Evolutionary conservation across 2,113 vertebrate species (phyloP), one percentile per base, ranked within the genome.

Genomic region (Protomyctophum bolini): DNA sequence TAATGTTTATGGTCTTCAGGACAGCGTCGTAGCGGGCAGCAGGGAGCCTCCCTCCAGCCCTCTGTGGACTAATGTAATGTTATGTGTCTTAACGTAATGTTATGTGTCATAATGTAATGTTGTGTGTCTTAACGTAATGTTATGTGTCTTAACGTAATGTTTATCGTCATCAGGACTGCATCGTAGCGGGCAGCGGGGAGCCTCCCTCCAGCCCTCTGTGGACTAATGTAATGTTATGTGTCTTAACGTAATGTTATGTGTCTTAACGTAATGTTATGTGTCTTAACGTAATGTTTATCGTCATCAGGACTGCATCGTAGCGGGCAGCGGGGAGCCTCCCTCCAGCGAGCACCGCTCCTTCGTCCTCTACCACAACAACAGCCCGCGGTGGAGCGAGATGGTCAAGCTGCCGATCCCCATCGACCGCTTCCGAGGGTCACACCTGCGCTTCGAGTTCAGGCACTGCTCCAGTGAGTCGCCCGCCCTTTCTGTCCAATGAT

Each of bases 401-500:
- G 92, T 98, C 87, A 98, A 98, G 68, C 86, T 98, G 66, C 95
- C 96, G 69, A 97, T 98, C 81, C 97, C 97, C 66, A 95, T 98
- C 41, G 97, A 98, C 82, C 91, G 96, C 51, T 98, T 98, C 90
- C 93, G 97, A 54, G 96, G 96, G 3, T 98, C 96, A 68, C 97
- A 98, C 83, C 95, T 98, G 54, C 97, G 97, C 72, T 98, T 98
- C 47, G 97, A 98, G 88, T 97, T 98, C 93, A 93, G 97, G 63
- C 97, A 98, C 85, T 98, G 97, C 89, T 98, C 97, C 85, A 98
- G 97, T 98, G 91, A 95, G 97, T 88, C 79, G 4, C 33, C 33
- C 33, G 33, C 33, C 33, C 5, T 41, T 41, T 6, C 3, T 41
- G 3, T 41, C 33, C 33, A 41, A 41, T 41, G 33, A 41, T 6